Evolutionary conservation across 30 jellyfish, hydroid and myxozoan genomes (phyloP).

Genomic region (Hydractinia symbiolongicarpus): DNA sequence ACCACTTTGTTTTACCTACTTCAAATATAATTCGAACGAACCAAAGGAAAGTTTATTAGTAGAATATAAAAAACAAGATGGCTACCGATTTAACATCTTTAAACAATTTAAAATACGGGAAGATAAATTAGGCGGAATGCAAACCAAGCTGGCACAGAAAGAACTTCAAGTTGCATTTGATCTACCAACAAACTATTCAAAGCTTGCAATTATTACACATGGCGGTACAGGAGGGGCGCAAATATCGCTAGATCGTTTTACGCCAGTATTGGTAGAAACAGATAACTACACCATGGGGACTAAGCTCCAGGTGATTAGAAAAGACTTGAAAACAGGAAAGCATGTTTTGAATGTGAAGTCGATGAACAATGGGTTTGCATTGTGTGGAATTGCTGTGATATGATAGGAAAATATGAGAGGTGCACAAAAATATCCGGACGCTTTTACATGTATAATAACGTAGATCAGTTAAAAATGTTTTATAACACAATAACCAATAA

Average conservation of each 20-base stretch:
- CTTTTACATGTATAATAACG: too few relatives aligned
- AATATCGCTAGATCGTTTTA: slow-evolving; percentile 78
- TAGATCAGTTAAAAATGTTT: too few relatives aligned
- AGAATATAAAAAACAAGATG: slow-evolving; percentile 65
- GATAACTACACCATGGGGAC: slow-evolving; percentile 96
- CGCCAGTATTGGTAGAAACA: slow-evolving; percentile 78
- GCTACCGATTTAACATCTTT: slow-evolving; percentile 59
- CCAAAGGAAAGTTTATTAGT: slow-evolving; percentile 78
- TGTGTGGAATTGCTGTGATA: slow-evolving; percentile 85
- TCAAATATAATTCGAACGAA: slow-evolving; percentile 51
- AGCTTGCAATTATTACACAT: slow-evolving; percentile 78
- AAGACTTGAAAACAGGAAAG: slow-evolving; percentile 74
- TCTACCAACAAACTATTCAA: slow-evolving; percentile 69
- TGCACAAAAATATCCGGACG: too few relatives aligned
- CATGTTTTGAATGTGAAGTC: slow-evolving; percentile 70
- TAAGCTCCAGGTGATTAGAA: slow-evolving; percentile 55
- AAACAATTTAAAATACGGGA: slow-evolving; percentile 73
- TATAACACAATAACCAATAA: too few relatives aligned
- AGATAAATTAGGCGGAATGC: slow-evolving; percentile 92
- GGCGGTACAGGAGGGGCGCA: slow-evolving; percentile 81
- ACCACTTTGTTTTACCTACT: slow-evolving; percentile 82
- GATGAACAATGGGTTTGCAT: slow-evolving; percentile 71
- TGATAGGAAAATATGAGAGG: neutral
- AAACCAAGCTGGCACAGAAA: slow-evolving; percentile 80
- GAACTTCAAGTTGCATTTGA: slow-evolving; percentile 53